Evolutionary conservation across 2,888 invertebrate genomes (phyloP), one percentile per base, ranked within the genome.

Genomic region (Orchesellides sinensis): DNA sequence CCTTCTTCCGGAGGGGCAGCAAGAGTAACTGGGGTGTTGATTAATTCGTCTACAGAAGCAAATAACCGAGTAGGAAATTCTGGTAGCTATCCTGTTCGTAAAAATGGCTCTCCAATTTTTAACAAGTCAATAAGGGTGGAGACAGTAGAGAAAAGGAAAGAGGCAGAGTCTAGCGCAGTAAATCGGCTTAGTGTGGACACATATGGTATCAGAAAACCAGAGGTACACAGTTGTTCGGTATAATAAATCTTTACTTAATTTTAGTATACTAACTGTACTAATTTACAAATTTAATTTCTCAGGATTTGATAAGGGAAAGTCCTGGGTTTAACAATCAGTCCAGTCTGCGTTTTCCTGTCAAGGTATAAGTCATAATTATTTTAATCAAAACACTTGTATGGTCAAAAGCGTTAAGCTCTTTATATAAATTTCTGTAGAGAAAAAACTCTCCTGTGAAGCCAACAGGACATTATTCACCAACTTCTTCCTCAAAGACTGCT

Each of bases 51-150:
- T 27, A 14, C 52, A 12, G 49, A 8, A 52, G 32, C 61, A 6
- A 32, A 32, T 32, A 25, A 25, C 6, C 32, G 35, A 59, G 8
- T 59, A 2, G 25, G n/a, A 3, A 66, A 56, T 32, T 23, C 25
- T 74, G 81, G 68, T 12, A 74, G 81, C 45, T 81, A 73, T 40
- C 81, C 81, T 14, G 81, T 81, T 61, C 66, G 81, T 2, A 81
- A 81, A 19, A 81, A 74, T 74, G 81, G 81, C 12, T 81, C 81
- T 0, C 74, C 81, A 3, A 49, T 68, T 2, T 8, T 81, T 4
- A 74, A 52, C 19, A 81, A 49, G 19, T 80, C 80, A 8, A 66
- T 80, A 21, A 73, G 61, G 47, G 66, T 80, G 8, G 80, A 80
- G 25, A 14, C 78, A 1, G 78, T 78, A 0, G 63, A 54, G 12